phyloP scores from a whole-genome alignment of 1,140 invertebrate genomes.

The Schlechtendalia chinensis region DNA sequence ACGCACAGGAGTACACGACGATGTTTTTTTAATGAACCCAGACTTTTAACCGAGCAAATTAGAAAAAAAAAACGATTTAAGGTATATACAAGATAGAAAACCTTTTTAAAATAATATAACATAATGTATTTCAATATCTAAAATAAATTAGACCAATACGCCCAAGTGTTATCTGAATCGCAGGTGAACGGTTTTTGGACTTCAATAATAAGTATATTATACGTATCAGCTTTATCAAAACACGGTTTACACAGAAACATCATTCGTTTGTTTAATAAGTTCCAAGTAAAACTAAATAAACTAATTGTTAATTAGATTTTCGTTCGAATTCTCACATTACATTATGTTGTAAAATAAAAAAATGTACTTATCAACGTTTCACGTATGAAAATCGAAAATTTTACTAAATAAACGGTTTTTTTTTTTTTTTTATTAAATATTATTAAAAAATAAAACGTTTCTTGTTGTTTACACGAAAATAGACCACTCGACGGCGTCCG shows the following conservation, averaged over 20 bases:
- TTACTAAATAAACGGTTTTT: no score
- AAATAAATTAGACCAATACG: not conserved
- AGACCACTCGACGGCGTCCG: no score
- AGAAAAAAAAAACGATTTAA: not conserved
- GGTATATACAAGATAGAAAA: not conserved
- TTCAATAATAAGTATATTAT: not conserved
- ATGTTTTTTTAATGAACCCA: not conserved
- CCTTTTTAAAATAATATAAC: not conserved
- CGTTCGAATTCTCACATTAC: not conserved
- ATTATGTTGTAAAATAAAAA: not conserved
- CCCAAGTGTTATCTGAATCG: not conserved
- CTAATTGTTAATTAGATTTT: not conserved
- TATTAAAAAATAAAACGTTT: no score
- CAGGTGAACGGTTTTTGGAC: not conserved
- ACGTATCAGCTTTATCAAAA: not conserved
- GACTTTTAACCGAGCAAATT: not conserved
- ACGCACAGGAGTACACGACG: not conserved
- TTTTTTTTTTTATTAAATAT: no score
- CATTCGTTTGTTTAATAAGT: constrained; percentile 3
- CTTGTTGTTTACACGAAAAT: no score
- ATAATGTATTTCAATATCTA: not conserved
- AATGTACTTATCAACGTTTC: no score
- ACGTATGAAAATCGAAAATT: no score
- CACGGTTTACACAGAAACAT: not conserved
- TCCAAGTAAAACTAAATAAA: not conserved